These are phyloP conservation scores for Accipiter virgatus DNA, from an alignment of 2,113 vertebrate genomes.

Conservation along the genomic window DNA sequence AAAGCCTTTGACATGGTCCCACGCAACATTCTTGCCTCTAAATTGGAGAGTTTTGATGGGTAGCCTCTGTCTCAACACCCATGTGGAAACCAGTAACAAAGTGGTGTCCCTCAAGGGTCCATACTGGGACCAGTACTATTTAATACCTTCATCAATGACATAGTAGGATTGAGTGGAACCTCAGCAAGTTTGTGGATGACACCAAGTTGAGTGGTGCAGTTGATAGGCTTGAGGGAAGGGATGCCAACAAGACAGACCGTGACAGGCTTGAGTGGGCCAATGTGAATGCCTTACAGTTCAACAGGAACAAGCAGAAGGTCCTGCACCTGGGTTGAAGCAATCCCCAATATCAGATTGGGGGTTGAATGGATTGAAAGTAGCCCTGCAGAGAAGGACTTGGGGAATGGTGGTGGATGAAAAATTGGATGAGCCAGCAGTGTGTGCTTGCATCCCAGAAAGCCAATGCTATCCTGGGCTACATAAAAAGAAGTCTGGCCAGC, in stretches of 20 bases:
- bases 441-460: not conserved
- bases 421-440: not conserved
- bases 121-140: not conserved
- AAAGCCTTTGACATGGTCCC: not conserved
- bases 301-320: not conserved
- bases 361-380: not conserved
- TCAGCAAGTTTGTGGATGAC: not conserved
- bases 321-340: not conserved
- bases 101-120: not conserved
- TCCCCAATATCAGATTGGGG: not conserved
- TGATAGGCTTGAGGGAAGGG: not conserved
- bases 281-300: not conserved
- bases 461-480: not conserved
- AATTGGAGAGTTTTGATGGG: not conserved
- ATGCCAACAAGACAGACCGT: too few relatives aligned
- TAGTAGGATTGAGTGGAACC: not conserved
- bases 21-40: not conserved
- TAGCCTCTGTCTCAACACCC: not conserved
- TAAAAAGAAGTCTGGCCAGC: not conserved
- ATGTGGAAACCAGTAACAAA: not conserved
- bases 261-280: not conserved
- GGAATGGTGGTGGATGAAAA: not conserved
- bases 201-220: not conserved
- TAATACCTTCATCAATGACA: not conserved
- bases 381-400: not conserved